Conservation (phyloP, 2,797 vertebrate genomes). For the Microctenopoma steveboyesi region DNA sequence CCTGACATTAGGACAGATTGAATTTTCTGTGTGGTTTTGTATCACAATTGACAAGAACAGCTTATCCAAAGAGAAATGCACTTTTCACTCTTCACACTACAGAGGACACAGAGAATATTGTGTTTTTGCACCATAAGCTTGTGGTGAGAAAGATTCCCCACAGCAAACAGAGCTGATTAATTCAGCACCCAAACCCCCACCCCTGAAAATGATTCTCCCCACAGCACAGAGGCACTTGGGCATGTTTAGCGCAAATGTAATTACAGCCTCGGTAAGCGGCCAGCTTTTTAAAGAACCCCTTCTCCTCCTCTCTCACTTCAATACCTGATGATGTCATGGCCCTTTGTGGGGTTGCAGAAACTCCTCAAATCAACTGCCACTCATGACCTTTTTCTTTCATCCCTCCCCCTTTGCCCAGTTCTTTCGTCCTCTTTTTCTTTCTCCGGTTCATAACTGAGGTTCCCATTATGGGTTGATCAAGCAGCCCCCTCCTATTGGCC, state of each 20-base stretch:
- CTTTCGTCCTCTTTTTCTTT: slow-evolving; percentile 80
- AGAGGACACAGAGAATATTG: slow-evolving; percentile 33
- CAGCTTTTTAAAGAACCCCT: slow-evolving; percentile 89
- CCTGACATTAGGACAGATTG: slow-evolving; percentile 60
- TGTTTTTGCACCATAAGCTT: slow-evolving; percentile 65
- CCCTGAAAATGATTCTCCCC: slow-evolving; percentile 85
- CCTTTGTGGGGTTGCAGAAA: slow-evolving; percentile 87
- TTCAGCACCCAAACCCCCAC: slow-evolving; percentile 79
- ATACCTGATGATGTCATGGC: slow-evolving; percentile 93
- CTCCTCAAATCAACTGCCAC: slow-evolving; percentile 88
- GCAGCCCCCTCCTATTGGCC: slow-evolving; percentile 72
- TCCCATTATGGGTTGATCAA: slow-evolving; percentile 84
- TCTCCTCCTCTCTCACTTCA: slow-evolving; percentile 86
- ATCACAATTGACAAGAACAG: slow-evolving; percentile 48
- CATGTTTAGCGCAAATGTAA: slow-evolving; percentile 95
- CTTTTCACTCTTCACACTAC: slow-evolving; percentile 37
- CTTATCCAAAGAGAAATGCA: slow-evolving; percentile 39
- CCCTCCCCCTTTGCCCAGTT: slow-evolving; percentile 73
- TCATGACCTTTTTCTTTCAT: slow-evolving; percentile 83
- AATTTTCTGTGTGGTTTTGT: slow-evolving; percentile 51
- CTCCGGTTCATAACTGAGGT: slow-evolving; percentile 82
- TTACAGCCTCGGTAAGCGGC: slow-evolving; percentile 92
- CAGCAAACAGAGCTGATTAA: slow-evolving; percentile 89
- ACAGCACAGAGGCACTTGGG: slow-evolving; percentile 89
- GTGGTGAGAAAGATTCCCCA: slow-evolving; percentile 78